A percentile compares a stretch with the other conserved stretches of the same genome.
Conservation (phyloP, 2,888 invertebrate genomes). For the Amphimallon solstitiale region DNA sequence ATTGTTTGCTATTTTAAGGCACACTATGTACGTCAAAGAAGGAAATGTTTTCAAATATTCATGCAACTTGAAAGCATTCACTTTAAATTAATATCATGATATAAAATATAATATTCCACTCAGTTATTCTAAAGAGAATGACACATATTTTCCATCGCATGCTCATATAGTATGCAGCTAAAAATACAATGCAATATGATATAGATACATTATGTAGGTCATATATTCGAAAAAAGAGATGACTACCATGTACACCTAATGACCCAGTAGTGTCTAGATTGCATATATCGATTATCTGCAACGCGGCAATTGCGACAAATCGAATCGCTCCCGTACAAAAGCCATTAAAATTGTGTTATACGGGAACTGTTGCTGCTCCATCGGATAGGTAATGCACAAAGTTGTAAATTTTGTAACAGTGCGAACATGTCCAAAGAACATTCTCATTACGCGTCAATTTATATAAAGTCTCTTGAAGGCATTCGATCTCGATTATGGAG, state of each 20-base stretch:
- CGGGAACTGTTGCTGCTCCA: not conserved
- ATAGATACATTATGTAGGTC: too few species aligned
- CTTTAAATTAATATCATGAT: too few species aligned
- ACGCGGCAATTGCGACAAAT: slow-evolving; percentile 21
- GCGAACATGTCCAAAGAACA: not conserved
- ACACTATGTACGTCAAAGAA: too few species aligned
- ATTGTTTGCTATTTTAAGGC: too few species aligned
- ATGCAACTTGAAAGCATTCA: too few species aligned
- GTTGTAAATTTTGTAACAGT: not conserved
- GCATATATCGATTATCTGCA: slow-evolving; percentile 29
- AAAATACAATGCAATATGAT: too few species aligned
- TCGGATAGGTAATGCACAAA: not conserved
- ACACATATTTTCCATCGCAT: too few species aligned
- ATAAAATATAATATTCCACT: too few species aligned
- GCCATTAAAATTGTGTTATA: slow-evolving; percentile 6
- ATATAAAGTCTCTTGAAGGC: not conserved
- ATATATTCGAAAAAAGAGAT: not conserved
- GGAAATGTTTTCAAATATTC: too few species aligned
- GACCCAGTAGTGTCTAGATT: slow-evolving; percentile 11
- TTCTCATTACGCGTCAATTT: not conserved
- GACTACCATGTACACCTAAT: not conserved
- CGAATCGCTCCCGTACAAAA: not conserved
- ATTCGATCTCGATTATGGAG: not conserved
- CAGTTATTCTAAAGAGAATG: too few species aligned
- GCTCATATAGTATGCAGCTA: too few species aligned